Evolutionary conservation across 2,113 vertebrate species (phyloP).

Genomic region (Mesoclemmys tuberculata): DNA sequence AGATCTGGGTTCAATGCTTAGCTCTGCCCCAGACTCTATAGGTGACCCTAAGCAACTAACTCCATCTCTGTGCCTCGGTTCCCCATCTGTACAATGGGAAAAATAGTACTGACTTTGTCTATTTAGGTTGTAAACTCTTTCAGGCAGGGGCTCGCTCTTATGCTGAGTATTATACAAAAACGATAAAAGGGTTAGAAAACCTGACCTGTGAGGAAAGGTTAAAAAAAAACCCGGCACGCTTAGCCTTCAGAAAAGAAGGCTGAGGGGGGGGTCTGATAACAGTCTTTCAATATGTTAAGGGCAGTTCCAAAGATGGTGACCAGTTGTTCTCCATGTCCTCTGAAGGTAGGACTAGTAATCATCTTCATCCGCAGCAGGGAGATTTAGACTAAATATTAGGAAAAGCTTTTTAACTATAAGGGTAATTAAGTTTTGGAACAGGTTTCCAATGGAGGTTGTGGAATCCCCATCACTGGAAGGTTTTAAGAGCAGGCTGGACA

Average conservation of each 20-base stretch:
- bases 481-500: neutral
- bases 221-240: neutral
- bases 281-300: neutral
- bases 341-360: neutral
- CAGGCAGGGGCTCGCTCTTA: neutral
- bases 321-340: neutral
- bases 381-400: neutral
- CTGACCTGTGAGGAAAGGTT: neutral
- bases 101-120: neutral
- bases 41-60: neutral
- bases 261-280: neutral
- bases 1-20: neutral
- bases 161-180: neutral
- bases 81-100: neutral
- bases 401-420: neutral
- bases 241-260: neutral
- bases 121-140: neutral
- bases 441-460: neutral
- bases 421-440: neutral
- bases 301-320: neutral
- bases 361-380: neutral
- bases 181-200: neutral
- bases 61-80: neutral
- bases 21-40: neutral
- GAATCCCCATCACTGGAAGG: neutral